Base-by-base conservation (phyloP, 2,113 vertebrate genomes). In the Lanius collurio region DNA sequence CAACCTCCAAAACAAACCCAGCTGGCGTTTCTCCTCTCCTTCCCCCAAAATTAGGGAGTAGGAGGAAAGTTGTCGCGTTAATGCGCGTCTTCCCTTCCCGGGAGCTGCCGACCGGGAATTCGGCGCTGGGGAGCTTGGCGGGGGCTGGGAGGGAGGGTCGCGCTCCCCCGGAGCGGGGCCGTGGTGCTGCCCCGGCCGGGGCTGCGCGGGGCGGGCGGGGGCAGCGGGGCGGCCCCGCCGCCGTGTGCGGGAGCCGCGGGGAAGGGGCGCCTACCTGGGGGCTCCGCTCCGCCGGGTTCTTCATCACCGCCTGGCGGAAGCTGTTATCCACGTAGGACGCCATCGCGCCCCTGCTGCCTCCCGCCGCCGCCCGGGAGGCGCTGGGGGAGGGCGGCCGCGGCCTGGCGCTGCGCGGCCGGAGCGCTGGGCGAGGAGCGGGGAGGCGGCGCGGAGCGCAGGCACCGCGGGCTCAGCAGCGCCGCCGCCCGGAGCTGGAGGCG, bases 401-500 rank as follows among this genome's bases (percentile, higher is more conserved):
- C 44, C 44, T 46, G 44, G 44, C 44, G 44, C 44, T 46, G 44
- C 44, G 44, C 44, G 44, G 44, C 44, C 44, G 44, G 44, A 46
- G 44, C 44, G 44, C 44, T 46, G 44, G 44, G 44, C 44, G 44
- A 46, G 44, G 44, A 46, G 44, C 44, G 44, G 44, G 44, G 20
- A 21, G 44, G 44, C 44, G 44, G 44, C 44, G 44, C 44, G 44
- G 44, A 19, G 44, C 44, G 44, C 44, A 46, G 44, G 44, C 44
- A 46, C 44, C 81, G 69, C 86, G 68, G 77, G 62, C 86, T 93
- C 91, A 80, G 62, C 91, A 93, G 86, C 91, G 81, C 91, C 91
- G 86, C 91, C 91, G 69, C 75, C 81, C 81, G 87, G 75, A 50
- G n/a, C 21, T 75, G 42, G 19, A 35, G 71, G 49, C 59, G 41